phyloP scores from a whole-genome alignment of 2,888 invertebrate genomes.

The Trachelus stipa region DNA sequence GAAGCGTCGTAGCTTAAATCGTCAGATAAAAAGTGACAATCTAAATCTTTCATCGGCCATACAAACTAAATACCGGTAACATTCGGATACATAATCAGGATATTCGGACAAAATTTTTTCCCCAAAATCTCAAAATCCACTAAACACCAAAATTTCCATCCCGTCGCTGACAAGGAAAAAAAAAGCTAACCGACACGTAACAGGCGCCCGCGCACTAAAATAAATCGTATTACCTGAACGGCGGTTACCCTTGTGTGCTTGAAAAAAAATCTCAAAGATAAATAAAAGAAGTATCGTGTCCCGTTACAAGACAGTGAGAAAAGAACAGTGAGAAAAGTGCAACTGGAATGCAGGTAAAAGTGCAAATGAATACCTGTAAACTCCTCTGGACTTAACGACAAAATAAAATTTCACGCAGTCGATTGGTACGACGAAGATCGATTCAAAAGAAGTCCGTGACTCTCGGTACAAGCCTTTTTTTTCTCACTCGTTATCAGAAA shows the following conservation, averaged over 20 bases:
- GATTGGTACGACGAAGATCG: background rate
- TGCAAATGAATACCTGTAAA: background rate
- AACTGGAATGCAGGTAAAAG: background rate
- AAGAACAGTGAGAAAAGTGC: background rate
- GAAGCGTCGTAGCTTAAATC: constrained; percentile 7
- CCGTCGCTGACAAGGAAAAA: background rate
- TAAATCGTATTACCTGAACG: background rate
- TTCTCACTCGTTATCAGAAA: background rate
- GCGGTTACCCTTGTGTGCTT: background rate
- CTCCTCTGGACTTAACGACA: background rate
- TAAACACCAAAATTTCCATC: background rate
- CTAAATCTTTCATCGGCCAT: constrained; percentile 1
- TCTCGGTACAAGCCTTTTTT: background rate
- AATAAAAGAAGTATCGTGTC: background rate
- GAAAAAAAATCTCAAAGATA: background rate
- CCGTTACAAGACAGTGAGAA: background rate
- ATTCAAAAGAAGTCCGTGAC: background rate
- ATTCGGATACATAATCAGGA: background rate
- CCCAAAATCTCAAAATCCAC: background rate
- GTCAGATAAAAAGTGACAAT: background rate
- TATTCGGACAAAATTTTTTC: background rate
- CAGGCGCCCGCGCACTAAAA: background rate
- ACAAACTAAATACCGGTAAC: background rate
- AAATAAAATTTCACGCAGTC: background rate
- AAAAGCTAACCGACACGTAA: background rate